Evolutionary conservation across 2,888 invertebrate species (phyloP).

Genomic region (Drosophila neutralis): DNA sequence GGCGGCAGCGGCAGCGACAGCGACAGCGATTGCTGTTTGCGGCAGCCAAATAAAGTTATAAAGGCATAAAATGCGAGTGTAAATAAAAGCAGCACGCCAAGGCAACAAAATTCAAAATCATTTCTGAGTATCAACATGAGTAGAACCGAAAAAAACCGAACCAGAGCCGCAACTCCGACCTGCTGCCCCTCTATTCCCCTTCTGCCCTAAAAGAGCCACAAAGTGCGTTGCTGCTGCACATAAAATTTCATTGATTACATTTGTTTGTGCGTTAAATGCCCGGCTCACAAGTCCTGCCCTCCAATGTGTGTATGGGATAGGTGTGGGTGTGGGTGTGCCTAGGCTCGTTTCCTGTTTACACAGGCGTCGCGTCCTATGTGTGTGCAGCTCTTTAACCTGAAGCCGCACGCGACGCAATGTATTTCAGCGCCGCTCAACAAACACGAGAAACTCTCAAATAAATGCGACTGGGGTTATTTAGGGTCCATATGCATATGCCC

Average conservation of each 20-base stretch:
- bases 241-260: constrained; percentile 81
- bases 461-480: constrained; percentile 48
- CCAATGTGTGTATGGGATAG: constrained; percentile 6
- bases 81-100: constrained; percentile 69
- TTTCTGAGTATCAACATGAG: constrained; percentile 65
- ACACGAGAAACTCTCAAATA: constrained; percentile 34
- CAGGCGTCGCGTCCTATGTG: constrained; percentile 68
- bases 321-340: constrained; percentile 46
- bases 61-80: constrained; percentile 63
- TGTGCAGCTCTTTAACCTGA: constrained; percentile 54
- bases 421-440: constrained; percentile 54
- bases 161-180: constrained; percentile 12
- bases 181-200: not conserved
- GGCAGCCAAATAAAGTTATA: constrained; percentile 78
- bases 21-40: constrained; percentile 51
- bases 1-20: constrained; percentile 1
- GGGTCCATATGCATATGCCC: constrained; percentile 32
- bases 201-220: constrained; percentile 20
- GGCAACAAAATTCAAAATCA: constrained; percentile 58
- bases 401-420: constrained; percentile 65
- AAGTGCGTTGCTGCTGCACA: constrained; percentile 78
- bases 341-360: constrained; percentile 78
- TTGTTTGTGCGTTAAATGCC: constrained; percentile 78
- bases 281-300: constrained; percentile 34
- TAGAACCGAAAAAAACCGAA: constrained; percentile 23